These are phyloP conservation scores for Orestias chungarensis DNA, from an alignment of 2,797 vertebrate species.

Conservation along the genomic window DNA sequence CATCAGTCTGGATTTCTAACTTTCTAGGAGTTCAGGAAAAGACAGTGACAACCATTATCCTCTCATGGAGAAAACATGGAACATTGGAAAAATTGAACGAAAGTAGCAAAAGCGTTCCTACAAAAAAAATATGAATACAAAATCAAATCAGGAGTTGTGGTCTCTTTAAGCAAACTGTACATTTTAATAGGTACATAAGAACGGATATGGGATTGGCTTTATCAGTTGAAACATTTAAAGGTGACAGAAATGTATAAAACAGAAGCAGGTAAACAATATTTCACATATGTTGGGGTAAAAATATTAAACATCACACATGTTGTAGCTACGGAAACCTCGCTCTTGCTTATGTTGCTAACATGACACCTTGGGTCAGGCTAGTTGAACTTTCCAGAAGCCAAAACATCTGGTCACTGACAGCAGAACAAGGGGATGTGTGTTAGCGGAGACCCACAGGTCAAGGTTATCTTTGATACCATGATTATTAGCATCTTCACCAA, in stretches of 20 bases:
- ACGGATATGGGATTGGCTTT: too few species aligned
- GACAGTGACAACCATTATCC: neutral
- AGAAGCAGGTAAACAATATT: neutral
- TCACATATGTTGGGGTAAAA: neutral
- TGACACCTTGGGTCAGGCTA: constrained; percentile 31
- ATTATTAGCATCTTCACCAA: constrained; percentile 68
- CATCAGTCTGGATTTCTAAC: neutral
- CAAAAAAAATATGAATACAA: too few species aligned
- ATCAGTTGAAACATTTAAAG: neutral
- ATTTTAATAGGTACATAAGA: too few species aligned
- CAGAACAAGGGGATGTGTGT: constrained; percentile 34
- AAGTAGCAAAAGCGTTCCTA: too few species aligned
- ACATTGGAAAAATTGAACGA: neutral
- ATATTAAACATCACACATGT: neutral
- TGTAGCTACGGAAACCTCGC: constrained; percentile 7
- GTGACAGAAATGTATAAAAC: too few species aligned
- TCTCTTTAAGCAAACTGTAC: too few species aligned
- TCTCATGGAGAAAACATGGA: neutral
- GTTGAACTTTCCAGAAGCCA: constrained; percentile 59
- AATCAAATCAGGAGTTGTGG: too few species aligned
- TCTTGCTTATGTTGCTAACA: constrained; percentile 14
- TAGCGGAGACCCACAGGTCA: constrained; percentile 42
- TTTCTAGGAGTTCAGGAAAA: too few species aligned
- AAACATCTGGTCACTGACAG: constrained; percentile 72
- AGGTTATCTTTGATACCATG: constrained; percentile 56